Evolutionary conservation across 64 coral and sea anemone genomes (phyloP).

Genomic region (Orbicella faveolata): DNA sequence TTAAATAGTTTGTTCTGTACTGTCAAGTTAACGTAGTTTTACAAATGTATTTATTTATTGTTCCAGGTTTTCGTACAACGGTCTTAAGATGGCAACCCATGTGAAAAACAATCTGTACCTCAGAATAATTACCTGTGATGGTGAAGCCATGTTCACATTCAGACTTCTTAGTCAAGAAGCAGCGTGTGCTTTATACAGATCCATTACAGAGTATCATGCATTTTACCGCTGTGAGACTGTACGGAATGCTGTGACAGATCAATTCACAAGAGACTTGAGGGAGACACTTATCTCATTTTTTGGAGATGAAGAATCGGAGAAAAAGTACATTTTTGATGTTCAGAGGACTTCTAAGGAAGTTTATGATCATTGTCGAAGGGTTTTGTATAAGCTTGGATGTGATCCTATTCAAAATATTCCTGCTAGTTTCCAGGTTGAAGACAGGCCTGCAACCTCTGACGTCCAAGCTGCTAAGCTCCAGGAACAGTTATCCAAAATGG

Average conservation of each 20-base stretch:
- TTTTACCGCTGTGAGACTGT: constrained; percentile 98
- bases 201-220: constrained; percentile 95
- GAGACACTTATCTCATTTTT: constrained; percentile 89
- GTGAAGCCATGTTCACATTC: constrained; percentile 69
- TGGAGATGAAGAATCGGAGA: constrained; percentile 94
- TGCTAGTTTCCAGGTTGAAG: neutral
- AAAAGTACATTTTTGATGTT: constrained; percentile 99
- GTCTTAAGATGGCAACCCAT: constrained; percentile 89
- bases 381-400: constrained; percentile 66
- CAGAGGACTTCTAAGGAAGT: constrained; percentile 90
- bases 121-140: constrained; percentile 53
- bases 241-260: constrained; percentile 70
- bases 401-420: constrained; percentile 56
- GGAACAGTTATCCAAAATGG: constrained; percentile 66
- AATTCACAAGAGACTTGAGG: constrained; percentile 96
- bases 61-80: constrained; percentile 72
- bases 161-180: constrained; percentile 67
- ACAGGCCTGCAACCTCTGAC: neutral
- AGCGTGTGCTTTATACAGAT: constrained; percentile 81
- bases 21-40: too few relatives aligned
- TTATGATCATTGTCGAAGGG: constrained; percentile 90
- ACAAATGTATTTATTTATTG: neutral
- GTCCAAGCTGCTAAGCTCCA: constrained; percentile 9
- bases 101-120: constrained; percentile 66
- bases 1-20: too few relatives aligned